Base-by-base conservation (phyloP, 1,140 invertebrate species). In the Aleiodes sp. region DNA sequence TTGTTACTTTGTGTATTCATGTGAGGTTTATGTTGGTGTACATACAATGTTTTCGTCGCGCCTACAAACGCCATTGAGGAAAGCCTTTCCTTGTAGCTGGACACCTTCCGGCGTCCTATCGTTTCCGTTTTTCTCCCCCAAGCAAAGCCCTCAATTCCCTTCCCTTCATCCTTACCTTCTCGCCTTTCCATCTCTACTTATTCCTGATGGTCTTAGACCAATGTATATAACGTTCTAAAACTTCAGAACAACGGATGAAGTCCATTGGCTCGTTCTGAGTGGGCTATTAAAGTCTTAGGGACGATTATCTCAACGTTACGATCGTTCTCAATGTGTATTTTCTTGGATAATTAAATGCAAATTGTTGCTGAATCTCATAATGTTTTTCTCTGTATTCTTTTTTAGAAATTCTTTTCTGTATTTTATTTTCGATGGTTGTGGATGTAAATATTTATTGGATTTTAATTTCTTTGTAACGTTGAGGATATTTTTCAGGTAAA, bases 81-180 rank as follows among this genome's bases (percentile, higher is more conserved):
- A 82, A 80, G 75, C 66, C 77, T 82, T 83, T 83, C 77, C 80
- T 81, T 79, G 77, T 82, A 82, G 73, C 72, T 76, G 75, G 79
- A 83, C 80, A 83, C 78, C 81, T 85, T 84, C 83, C 82, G 79
- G 80, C 76, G 75, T 72, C 73, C 74, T 79, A 80, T 81, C 80
- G 82, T 84, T 85, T 85, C 82, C 83, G 82, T 81, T 84, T 82
- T 79, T n/a, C n/a, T n/a, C n/a, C n/a, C 46, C 46, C 21, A 52
- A 21, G 46, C 46, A 21, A 52, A 52, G 19, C 46, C 46, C 46
- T 52, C n/a, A n/a, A n/a, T n/a, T n/a, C n/a, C n/a, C n/a, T n/a
- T n/a, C n/a, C n/a, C n/a, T n/a, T n/a, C n/a, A n/a, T n/a, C n/a
- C n/a, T n/a, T n/a, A n/a, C n/a, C n/a, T n/a, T n/a, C n/a, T n/a